These are phyloP conservation scores for Girardia tigrina DNA, from an alignment of 2,888 invertebrate species.

Conservation along the genomic window DNA sequence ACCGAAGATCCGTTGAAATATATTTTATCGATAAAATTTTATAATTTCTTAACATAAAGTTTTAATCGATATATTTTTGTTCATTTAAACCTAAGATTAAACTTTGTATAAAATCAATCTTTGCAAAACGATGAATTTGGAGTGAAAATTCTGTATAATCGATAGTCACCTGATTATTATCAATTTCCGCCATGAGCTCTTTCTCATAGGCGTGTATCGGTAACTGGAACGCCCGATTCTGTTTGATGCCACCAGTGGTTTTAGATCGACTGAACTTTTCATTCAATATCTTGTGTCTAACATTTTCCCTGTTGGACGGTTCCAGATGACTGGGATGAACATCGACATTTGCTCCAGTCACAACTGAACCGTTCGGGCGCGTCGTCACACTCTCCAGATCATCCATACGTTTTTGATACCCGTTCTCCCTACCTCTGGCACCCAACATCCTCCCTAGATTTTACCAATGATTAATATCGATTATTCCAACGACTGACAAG, in stretches of 20 bases:
- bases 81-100: too few relatives aligned
- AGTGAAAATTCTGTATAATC: too few relatives aligned
- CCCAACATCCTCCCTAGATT: too few relatives aligned
- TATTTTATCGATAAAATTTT: too few relatives aligned
- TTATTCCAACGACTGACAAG: too few relatives aligned
- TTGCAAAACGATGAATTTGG: too few relatives aligned
- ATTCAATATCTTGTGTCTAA: not conserved
- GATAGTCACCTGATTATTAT: constrained; percentile 16
- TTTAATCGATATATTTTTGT: too few relatives aligned
- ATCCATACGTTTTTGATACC: constrained; percentile 5
- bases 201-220: not conserved
- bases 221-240: not conserved
- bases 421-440: too few relatives aligned
- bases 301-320: not conserved
- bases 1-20: too few relatives aligned
- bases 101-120: too few relatives aligned
- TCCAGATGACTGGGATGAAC: not conserved
- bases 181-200: not conserved
- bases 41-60: too few relatives aligned
- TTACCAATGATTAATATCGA: too few relatives aligned
- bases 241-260: not conserved
- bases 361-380: not conserved
- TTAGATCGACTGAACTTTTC: not conserved
- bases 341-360: not conserved
- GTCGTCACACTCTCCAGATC: not conserved